Evolutionary conservation across 2,888 invertebrate species (phyloP).

Genomic region (Sinhomidia bicolor): DNA sequence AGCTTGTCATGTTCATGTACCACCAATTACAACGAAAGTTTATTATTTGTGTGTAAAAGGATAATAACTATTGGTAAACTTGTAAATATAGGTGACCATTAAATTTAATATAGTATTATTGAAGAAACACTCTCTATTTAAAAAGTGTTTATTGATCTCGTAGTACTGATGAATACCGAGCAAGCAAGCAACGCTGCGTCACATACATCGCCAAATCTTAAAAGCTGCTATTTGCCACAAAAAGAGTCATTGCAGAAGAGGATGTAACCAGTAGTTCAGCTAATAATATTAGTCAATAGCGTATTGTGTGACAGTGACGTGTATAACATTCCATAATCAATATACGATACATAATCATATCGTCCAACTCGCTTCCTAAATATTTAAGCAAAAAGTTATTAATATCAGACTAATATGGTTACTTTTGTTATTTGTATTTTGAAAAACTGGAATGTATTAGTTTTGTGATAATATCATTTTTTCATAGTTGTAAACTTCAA

Average conservation of each 20-base stretch:
- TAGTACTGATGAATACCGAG: neutral
- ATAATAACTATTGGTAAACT: neutral
- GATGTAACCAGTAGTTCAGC: neutral
- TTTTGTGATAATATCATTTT: neutral
- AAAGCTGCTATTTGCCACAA: neutral
- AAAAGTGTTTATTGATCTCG: neutral
- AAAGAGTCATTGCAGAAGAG: neutral
- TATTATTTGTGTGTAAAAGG: neutral
- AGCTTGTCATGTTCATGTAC: too few relatives aligned
- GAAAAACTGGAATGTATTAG: neutral
- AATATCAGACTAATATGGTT: neutral
- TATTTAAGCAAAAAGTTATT: neutral
- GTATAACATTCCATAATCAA: conserved; percentile 59
- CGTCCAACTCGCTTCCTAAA: conserved; percentile 61
- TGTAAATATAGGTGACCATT: neutral
- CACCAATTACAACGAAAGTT: too few relatives aligned
- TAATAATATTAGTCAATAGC: neutral
- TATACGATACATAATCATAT: conserved; percentile 59
- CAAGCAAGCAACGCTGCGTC: too few relatives aligned
- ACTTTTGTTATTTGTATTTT: neutral
- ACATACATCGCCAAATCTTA: too few relatives aligned
- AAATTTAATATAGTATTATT: neutral
- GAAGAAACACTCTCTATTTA: neutral
- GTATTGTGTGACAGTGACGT: neutral
- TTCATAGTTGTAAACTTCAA: too few relatives aligned